Evolutionary conservation across 30 jellyfish, hydroid and myxozoan genomes (phyloP), one percentile per base, ranked within the genome.

Genomic region (Cassiopea andromeda): DNA sequence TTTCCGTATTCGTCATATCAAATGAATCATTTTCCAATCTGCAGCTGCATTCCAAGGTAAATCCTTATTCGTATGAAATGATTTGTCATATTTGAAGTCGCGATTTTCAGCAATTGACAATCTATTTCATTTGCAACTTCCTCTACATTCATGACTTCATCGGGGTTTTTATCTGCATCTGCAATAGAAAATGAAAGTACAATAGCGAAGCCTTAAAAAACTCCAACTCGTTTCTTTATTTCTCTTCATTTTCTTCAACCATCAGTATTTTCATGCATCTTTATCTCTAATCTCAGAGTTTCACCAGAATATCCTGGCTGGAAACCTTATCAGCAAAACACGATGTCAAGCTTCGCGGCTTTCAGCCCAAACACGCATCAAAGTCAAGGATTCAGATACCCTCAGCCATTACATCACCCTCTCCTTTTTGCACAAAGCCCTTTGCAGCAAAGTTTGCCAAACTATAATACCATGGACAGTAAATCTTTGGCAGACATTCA

Each of bases 321-420:
- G 91, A 83, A 70, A 38, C 83, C 84, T 13, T 46, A 47, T 27
- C 91, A 83, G 45, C 91, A 83, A 57, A 83, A 47, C 73, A 54
- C 48, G n/a, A n/a, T 50, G 50, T 70, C 77, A 46, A 80, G 60
- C 9, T 71, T 48, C 19, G 9, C 76, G 12, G 57, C 84, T 1
- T 45, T 50, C 50, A 69, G 27, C 77, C 70, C 91, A 47, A 77
- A 67, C 12, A 77, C 57, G 61, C 75, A 69, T 43, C 90, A 70
- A 46, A 75, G 57, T 18, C 87, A 60, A 57, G 75, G 57, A 44
- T 46, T 67, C 3, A n/a, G 90, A 50, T 87, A 76, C 81, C 79
- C 94, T 16, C 87, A 81, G 19, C 90, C 90, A 14, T 75, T 77
- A 10, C 94, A 87, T 38, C 94, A 87, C 48, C 94, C 94, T 6